Base-by-base conservation (phyloP, 1,140 invertebrate genomes). In the Trichonephila clavata region DNA sequence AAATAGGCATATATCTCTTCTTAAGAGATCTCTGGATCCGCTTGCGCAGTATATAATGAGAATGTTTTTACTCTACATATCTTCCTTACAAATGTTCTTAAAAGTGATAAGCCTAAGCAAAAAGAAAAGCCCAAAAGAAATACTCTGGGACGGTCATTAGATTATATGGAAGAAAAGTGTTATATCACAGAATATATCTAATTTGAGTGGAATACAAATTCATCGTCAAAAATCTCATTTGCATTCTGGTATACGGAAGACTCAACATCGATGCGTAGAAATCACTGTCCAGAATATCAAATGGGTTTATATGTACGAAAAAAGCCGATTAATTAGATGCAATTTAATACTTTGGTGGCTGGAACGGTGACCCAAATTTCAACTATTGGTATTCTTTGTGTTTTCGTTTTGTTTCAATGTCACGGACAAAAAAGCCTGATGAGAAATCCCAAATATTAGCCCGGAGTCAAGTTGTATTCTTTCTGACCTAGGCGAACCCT, bases 351-450 rank as follows among this genome's bases (percentile, higher is more conserved):
- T 68, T 68, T n/a, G 65, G 24, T 39, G 27, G 71, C 24, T 84
- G 57, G 50, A 84, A 84, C 83, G 83, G 50, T 84, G 83, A 84
- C 83, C 83, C 50, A 84, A n/a, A 59, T 77, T 50, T 77, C 27
- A 18, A 32, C 27, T 1, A n/a, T n/a, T n/a, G 83, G 21, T 32
- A 39, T 83, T 83, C 39, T 83, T 83, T 83, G 39, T 83, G 20
- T 83, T 83, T 57, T 50, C 50, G 21, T 57, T 57, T 32, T 21
- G 21, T 84, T 84, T 84, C 83, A 84, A 84, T 84, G 83, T 84
- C 83, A 84, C 83, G 83, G 57, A 59, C 83, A 84, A 60, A 50
- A 60, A 84, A 13, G 83, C 24, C 57, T 24, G 83, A 84, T 50
- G 83, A 59, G 80, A 84, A 84, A 84, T 84, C n/a, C 50, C 50